Evolutionary conservation across 2,888 invertebrate species (phyloP).

Genomic region (Catocala fraxini): DNA sequence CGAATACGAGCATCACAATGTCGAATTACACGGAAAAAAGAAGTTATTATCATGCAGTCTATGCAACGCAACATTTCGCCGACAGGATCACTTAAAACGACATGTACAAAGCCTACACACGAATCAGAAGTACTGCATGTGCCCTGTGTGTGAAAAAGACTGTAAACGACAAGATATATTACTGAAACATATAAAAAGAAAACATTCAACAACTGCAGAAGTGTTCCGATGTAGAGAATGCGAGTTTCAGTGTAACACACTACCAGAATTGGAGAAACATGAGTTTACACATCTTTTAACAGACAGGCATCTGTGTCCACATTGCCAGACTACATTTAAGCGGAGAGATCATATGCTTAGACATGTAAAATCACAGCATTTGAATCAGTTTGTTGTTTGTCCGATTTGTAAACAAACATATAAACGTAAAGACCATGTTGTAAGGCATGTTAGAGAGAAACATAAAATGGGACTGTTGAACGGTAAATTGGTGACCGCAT

Average conservation of each 20-base stretch:
- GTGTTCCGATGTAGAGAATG: slow-evolving; percentile 63
- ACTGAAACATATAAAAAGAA: slow-evolving; percentile 59
- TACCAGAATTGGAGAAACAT: slow-evolving; percentile 54
- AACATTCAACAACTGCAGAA: slow-evolving; percentile 47
- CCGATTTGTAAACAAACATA: slow-evolving; percentile 64
- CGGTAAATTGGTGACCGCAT: slow-evolving; percentile 56
- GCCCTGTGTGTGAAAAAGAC: slow-evolving; percentile 63
- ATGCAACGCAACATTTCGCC: slow-evolving; percentile 59
- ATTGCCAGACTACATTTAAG: slow-evolving; percentile 65
- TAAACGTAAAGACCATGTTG: slow-evolving; percentile 70
- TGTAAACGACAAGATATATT: slow-evolving; percentile 59
- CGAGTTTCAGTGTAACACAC: slow-evolving; percentile 49
- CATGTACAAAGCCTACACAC: slow-evolving; percentile 64
- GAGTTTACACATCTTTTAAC: slow-evolving; percentile 52
- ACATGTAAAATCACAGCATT: slow-evolving; percentile 66
- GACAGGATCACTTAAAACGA: slow-evolving; percentile 68
- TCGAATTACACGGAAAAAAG: slow-evolving; percentile 56
- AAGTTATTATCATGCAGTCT: slow-evolving; percentile 54
- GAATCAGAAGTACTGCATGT: slow-evolving; percentile 44
- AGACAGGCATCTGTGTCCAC: slow-evolving; percentile 59
- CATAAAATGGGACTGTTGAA: slow-evolving; percentile 64
- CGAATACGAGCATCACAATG: slow-evolving; percentile 63
- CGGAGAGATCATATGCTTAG: slow-evolving; percentile 70
- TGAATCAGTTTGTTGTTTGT: slow-evolving; percentile 59
- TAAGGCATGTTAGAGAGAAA: slow-evolving; percentile 67